A percentile compares a stretch with the other conserved stretches of the same genome.
phyloP scores from a whole-genome alignment of 2,888 invertebrate species.

The Aromia moschata region DNA sequence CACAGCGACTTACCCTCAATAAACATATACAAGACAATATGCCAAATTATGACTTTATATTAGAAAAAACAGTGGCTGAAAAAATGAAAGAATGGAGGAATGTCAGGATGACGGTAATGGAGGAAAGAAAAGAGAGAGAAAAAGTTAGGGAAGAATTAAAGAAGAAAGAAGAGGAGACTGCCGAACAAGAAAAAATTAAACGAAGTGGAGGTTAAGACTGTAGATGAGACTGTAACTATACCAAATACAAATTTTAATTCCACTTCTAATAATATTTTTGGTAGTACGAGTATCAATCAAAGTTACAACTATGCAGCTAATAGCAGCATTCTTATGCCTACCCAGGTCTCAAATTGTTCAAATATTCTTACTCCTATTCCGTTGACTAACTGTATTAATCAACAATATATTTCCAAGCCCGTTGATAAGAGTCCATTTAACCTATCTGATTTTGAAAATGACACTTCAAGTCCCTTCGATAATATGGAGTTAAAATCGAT shows the following conservation, averaged over 20 bases:
- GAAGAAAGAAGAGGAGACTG: conserved; percentile 37
- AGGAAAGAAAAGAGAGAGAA: conserved; percentile 67
- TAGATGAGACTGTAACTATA: conserved; percentile 34
- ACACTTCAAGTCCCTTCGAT: conserved; percentile 93
- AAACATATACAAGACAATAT: conserved; percentile 66
- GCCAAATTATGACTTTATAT: conserved; percentile 75
- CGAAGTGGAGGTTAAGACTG: conserved; percentile 37
- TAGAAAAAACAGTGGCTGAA: conserved; percentile 77
- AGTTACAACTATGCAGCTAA: conserved; percentile 38
- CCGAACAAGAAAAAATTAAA: conserved; percentile 40
- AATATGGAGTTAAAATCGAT: conserved; percentile 91
- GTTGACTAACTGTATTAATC: conserved; percentile 44
- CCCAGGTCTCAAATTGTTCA: conserved; percentile 54
- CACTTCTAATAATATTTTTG: conserved; percentile 20
- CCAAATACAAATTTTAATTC: conserved; percentile 27
- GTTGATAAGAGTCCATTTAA: conserved; percentile 60
- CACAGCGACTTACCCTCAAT: conserved; percentile 66
- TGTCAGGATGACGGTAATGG: conserved; percentile 70
- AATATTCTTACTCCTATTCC: conserved; percentile 63
- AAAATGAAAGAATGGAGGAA: conserved; percentile 78
- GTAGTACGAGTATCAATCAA: conserved; percentile 36
- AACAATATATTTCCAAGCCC: conserved; percentile 40
- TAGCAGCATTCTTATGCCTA: conserved; percentile 52
- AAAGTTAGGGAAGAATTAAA: conserved; percentile 62
- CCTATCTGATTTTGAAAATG: conserved; percentile 88